A percentile compares a stretch with the other conserved stretches of the same genome.
These are phyloP conservation scores for Pelusios castaneus DNA, from an alignment of 2,113 vertebrate genomes.

Conservation along the genomic window DNA sequence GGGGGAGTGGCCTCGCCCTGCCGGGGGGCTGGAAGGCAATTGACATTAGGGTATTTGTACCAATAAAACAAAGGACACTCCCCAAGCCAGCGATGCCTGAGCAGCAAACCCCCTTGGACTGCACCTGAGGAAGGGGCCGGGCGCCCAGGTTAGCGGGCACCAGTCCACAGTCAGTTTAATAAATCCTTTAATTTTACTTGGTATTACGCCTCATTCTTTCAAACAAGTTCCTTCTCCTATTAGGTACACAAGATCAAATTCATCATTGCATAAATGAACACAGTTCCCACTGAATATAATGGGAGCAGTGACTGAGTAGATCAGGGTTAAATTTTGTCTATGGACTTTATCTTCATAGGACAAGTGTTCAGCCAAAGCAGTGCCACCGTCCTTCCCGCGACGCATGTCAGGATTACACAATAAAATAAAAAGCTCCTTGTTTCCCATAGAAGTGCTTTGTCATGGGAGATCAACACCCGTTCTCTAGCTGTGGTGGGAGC, in stretches of 20 bases:
- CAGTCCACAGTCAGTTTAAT: too few species aligned
- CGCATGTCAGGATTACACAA: neutral
- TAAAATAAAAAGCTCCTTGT: neutral
- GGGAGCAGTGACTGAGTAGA: neutral
- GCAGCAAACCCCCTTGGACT: too few species aligned
- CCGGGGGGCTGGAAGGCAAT: too few species aligned
- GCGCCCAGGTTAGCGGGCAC: too few species aligned
- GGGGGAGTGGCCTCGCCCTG: too few species aligned
- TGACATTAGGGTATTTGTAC: too few species aligned
- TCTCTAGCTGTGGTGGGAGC: neutral
- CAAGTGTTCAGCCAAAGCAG: neutral
- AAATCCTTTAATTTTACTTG: neutral
- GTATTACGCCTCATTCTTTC: neutral
- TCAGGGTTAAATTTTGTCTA: neutral
- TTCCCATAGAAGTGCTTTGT: neutral
- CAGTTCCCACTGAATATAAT: neutral
- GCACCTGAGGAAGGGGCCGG: too few species aligned
- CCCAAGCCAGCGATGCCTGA: too few species aligned
- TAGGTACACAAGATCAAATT: neutral
- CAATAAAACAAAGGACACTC: too few species aligned
- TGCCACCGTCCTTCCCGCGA: neutral
- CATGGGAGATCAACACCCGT: neutral
- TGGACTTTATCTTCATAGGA: neutral
- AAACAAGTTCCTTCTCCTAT: accelerated
- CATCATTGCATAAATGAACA: neutral